Conservation (phyloP, 2,113 vertebrate genomes). For the Gadus macrocephalus region DNA sequence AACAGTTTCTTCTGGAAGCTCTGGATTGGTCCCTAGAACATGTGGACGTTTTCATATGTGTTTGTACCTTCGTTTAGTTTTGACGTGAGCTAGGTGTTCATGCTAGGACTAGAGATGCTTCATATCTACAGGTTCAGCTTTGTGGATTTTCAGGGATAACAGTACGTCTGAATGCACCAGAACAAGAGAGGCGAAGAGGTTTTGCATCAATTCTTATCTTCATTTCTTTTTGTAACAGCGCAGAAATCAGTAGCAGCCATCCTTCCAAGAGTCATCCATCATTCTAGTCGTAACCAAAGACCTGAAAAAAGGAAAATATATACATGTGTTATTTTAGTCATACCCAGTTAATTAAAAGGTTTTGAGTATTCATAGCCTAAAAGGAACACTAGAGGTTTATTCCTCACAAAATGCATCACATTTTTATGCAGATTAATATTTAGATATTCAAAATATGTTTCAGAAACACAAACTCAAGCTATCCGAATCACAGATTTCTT, state of each 20-base stretch:
- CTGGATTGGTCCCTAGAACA: conserved; percentile 50
- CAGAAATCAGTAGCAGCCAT: conserved; percentile 82
- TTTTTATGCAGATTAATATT: too few species aligned
- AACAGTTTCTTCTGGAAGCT: conserved; percentile 57
- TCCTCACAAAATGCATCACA: too few species aligned
- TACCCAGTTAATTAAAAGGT: neutral
- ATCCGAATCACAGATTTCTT: too few species aligned
- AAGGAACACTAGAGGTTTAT: too few species aligned
- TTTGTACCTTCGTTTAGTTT: conserved; percentile 33
- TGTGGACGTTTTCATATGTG: conserved; percentile 28
- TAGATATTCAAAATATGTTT: too few species aligned
- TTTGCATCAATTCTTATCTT: conserved; percentile 47
- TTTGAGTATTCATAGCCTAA: neutral
- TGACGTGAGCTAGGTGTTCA: conserved; percentile 52
- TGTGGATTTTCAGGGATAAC: conserved; percentile 44
- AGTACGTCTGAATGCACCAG: conserved; percentile 13
- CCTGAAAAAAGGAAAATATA: conserved; percentile 54
- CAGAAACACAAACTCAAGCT: too few species aligned
- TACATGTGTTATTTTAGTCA: neutral
- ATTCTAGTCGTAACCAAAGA: conserved; percentile 76
- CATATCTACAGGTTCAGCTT: conserved; percentile 47
- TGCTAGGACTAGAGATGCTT: conserved; percentile 52
- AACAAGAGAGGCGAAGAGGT: conserved; percentile 13
- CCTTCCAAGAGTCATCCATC: conserved; percentile 87
- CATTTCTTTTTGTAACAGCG: conserved; percentile 1